Base-by-base conservation (phyloP, 2,797 vertebrate species). In the Gambusia yucatana region DNA sequence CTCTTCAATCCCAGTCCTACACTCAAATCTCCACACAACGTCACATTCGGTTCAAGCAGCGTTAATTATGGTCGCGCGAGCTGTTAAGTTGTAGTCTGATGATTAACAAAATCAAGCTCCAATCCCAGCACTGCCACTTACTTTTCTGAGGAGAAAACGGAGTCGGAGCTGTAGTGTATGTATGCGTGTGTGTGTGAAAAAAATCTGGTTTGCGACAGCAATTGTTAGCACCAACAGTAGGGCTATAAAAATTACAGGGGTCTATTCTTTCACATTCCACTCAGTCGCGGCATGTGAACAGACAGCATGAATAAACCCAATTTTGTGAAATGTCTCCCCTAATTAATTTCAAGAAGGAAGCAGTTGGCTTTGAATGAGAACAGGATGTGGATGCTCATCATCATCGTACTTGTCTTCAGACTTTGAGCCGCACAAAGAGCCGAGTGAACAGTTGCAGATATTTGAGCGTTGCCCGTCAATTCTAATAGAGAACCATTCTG, bases 31-130 rank as follows among this genome's bases (percentile, higher is more conserved):
- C 81, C 50, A 52, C 65, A 87, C 82, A 82, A 81, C 79, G 47
- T 93, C 91, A 93, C 85, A 72, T 93, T 94, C 91, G 93, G 94
- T 95, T 94, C 89, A 92, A 92, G 89, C 88, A 69, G 88, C 85
- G 86, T 95, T 96, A 95, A 96, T 95, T 94, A 94, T 81, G 87
- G 90, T 93, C 89, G 90, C 84, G 87, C 92, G 92, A 94, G 94
- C 94, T 95, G 95, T 95, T 96, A 95, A 94, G 93, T 92, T 95
- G 95, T 95, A 93, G 83, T 89, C 90, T 94, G 88, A 89, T 91
- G 85, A 95, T 94, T 95, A 96, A 93, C 93, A 94, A 94, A 95
- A 93, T 95, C 94, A 94, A 94, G 88, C 91, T 87, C 84, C 87
- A 90, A 76, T 87, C 89, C 84, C 77, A 52, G 87, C 86, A 59